A percentile compares a stretch with the other conserved stretches of the same genome.
These are phyloP conservation scores for Remorina albescens DNA, from an alignment of 2,797 vertebrate species.

Conservation along the genomic window DNA sequence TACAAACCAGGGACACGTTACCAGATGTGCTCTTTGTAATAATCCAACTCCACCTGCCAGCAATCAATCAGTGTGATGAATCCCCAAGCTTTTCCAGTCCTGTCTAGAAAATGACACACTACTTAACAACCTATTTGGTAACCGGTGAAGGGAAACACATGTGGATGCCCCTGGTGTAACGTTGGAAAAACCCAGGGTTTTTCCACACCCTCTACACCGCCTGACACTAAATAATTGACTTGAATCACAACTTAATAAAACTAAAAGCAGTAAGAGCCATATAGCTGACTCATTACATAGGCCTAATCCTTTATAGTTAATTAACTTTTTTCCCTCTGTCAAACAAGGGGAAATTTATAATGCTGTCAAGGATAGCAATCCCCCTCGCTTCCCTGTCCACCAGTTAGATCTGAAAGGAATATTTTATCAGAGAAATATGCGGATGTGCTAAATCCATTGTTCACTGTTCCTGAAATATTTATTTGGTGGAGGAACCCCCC, in stretches of 20 bases:
- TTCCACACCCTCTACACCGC: slow-evolving; percentile 52
- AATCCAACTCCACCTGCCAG: slow-evolving; percentile 42
- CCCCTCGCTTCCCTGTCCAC: slow-evolving; percentile 26
- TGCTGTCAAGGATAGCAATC: slow-evolving; percentile 48
- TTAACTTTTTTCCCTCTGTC: slow-evolving; percentile 64
- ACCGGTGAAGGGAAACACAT: slow-evolving; percentile 30
- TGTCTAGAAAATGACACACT: slow-evolving; percentile 40
- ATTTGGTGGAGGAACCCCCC: slow-evolving; percentile 26
- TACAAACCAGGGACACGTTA: slow-evolving; percentile 28
- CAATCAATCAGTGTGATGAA: slow-evolving; percentile 58
- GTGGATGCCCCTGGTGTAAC: slow-evolving; percentile 25
- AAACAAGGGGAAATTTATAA: slow-evolving; percentile 67
- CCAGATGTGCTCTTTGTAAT: slow-evolving; percentile 43
- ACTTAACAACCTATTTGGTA: slow-evolving; percentile 55
- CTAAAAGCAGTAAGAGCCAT: slow-evolving; percentile 75
- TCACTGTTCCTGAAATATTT: slow-evolving; percentile 58
- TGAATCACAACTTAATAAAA: slow-evolving; percentile 72
- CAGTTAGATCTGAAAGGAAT: slow-evolving; percentile 30
- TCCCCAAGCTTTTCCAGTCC: slow-evolving; percentile 53
- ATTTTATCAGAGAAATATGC: slow-evolving; percentile 31
- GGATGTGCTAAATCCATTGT: slow-evolving; percentile 12
- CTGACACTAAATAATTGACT: slow-evolving; percentile 74
- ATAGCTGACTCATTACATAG: slow-evolving; percentile 70
- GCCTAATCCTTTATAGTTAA: slow-evolving; percentile 78
- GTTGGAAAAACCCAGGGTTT: slow-evolving; percentile 32